phyloP scores from a whole-genome alignment of 2,797 vertebrate genomes.

The Argyrosomus regius region DNA sequence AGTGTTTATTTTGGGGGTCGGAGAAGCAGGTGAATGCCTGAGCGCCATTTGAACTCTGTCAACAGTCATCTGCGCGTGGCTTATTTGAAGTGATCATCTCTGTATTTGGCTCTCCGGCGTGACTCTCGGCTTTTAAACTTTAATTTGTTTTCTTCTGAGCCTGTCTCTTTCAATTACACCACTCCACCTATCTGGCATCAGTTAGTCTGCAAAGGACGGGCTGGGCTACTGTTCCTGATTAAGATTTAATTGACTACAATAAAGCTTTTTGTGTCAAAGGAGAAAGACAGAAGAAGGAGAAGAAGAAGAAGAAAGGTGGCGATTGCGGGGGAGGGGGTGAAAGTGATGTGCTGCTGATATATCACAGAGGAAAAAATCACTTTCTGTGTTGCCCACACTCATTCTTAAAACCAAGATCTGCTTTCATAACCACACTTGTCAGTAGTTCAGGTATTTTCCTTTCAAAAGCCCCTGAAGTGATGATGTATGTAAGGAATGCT shows the following conservation, averaged over 20 bases:
- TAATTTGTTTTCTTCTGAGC: slow-evolving; percentile 83
- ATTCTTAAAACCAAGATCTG: slow-evolving; percentile 23
- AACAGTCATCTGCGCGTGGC: slow-evolving; percentile 33
- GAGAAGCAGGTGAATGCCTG: slow-evolving; percentile 22
- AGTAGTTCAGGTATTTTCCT: slow-evolving; percentile 11
- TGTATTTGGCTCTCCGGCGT: slow-evolving; percentile 41
- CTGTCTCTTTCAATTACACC: slow-evolving; percentile 81
- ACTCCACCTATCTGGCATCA: slow-evolving; percentile 61
- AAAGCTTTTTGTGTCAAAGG: slow-evolving; percentile 78
- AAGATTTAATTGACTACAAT: slow-evolving; percentile 85
- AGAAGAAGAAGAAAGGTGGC: slow-evolving; percentile 33
- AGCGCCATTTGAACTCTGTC: slow-evolving; percentile 34
- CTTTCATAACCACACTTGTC: slow-evolving; percentile 9
- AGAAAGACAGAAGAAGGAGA: slow-evolving; percentile 41
- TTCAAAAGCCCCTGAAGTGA: not conserved
- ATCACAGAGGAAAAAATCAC: slow-evolving; percentile 34
- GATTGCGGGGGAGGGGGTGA: slow-evolving; percentile 14
- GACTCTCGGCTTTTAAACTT: slow-evolving; percentile 79
- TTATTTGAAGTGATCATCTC: slow-evolving; percentile 58
- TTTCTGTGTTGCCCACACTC: slow-evolving; percentile 14
- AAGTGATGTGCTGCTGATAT: slow-evolving; percentile 42
- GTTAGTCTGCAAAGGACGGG: slow-evolving; percentile 51
- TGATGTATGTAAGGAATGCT: not conserved
- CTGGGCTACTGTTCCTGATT: slow-evolving; percentile 79
- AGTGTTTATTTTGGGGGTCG: not conserved